Evolutionary conservation across 1,140 invertebrate species (phyloP).

Genomic region (Neodiprion fabricii): DNA sequence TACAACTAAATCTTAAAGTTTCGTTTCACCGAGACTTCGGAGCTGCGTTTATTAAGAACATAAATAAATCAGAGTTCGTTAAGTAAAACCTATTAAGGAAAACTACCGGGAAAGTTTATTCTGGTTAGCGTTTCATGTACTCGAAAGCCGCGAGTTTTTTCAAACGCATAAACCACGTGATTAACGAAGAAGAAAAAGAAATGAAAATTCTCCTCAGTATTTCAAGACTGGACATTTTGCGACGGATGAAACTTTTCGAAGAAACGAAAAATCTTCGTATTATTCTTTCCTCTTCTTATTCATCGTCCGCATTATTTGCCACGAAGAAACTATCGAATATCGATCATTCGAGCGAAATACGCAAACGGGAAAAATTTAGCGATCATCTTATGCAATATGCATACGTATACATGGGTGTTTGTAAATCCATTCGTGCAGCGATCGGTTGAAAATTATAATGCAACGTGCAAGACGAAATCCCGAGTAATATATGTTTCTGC

Average conservation of each 20-base stretch:
- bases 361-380: no score
- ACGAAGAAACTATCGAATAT: no score
- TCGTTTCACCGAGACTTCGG: background rate
- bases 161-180: background rate
- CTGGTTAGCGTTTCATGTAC: background rate
- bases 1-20: no score
- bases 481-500: background rate
- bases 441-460: no score
- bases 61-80: constrained; percentile 3
- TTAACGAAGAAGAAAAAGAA: background rate
- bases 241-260: background rate
- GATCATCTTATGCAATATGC: no score
- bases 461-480: no score
- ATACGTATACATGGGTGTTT: background rate
- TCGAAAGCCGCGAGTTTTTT: background rate
- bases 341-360: no score
- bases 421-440: no score
- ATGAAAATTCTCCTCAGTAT: background rate
- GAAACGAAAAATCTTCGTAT: background rate
- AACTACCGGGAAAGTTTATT: background rate
- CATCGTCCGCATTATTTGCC: no score
- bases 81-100: background rate
- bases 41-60: background rate
- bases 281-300: no score
- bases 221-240: background rate